Conservation (phyloP, 2,797 vertebrate genomes). For the Distichodus sexfasciatus region DNA sequence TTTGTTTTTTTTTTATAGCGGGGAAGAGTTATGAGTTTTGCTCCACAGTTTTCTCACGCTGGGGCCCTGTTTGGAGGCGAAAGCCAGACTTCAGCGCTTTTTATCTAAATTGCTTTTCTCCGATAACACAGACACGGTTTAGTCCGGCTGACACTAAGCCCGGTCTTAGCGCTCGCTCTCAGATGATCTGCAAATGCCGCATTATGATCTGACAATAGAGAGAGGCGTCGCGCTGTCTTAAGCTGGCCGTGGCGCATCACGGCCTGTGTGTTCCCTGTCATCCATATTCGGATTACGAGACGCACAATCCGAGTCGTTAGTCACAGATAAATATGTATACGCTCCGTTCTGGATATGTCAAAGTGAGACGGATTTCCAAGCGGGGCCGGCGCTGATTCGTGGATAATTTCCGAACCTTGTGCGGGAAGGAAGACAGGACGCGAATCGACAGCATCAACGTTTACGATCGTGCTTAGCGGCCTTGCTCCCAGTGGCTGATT, state of each 20-base stretch:
- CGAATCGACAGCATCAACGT: conserved; percentile 15
- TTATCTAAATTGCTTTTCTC: conserved; percentile 40
- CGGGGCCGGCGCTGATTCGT: not conserved
- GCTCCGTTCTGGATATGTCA: not conserved
- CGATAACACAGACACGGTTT: conserved; percentile 39
- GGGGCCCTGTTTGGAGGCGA: conserved; percentile 31
- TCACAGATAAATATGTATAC: conserved; percentile 4
- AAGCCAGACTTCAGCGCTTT: conserved; percentile 40
- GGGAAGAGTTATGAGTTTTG: conserved; percentile 42
- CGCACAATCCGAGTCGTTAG: not conserved
- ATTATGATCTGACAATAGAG: conserved; percentile 38
- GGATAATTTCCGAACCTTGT: conserved; percentile 1
- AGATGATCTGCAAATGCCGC: conserved; percentile 10
- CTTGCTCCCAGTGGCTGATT: conserved; percentile 9
- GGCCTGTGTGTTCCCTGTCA: conserved; percentile 28
- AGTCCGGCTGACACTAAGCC: conserved; percentile 39
- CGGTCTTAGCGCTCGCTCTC: conserved; percentile 16
- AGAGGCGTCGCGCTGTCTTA: conserved; percentile 26
- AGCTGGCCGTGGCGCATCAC: conserved; percentile 22
- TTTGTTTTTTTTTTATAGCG: conserved; percentile 48
- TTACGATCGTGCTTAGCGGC: conserved; percentile 36
- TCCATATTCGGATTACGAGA: conserved; percentile 17
- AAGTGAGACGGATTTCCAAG: not conserved
- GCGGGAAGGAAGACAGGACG: not conserved
- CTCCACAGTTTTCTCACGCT: conserved; percentile 14